Evolutionary conservation across 2,888 invertebrate species (phyloP), one percentile per base, ranked within the genome.

Genomic region (Sphecodes monilicornis): DNA sequence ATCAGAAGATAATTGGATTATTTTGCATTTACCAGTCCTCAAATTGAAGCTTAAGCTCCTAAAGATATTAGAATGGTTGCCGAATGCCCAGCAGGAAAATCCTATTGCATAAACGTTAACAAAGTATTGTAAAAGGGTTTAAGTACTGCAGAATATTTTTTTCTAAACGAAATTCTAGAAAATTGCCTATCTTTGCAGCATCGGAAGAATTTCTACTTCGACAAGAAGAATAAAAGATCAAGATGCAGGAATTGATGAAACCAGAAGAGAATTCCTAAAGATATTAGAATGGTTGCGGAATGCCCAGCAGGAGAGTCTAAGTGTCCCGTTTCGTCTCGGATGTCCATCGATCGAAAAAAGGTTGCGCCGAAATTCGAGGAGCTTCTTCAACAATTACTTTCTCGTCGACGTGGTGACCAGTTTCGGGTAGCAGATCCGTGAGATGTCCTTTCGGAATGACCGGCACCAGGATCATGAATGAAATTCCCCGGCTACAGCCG

Each of bases 381-480:
- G 80, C 78, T 76, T 70, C 82, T 71, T 73, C 86, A 76, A 81
- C 86, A 87, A 92, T 92, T 91, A 91, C 88, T 90, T 86, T 82
- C 88, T 90, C 90, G 84, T 90, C 6, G 29, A n/a, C 57, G 29
- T 88, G 78, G 80, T 82, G 82, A 81, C 71, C 76, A 84, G 87
- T 77, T 87, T 88, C 87, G 78, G 78, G 36, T 78, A 77, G 73
- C 85, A 72, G 54, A 74, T 72, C 68, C 79, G 80, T 73, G 87
- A 92, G 91, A 93, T 92, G 91, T 92, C 91, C 89, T 91, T 81
- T 85, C 75, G 85, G 91, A 91, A 91, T 91, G 90, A 81, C 88
- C 87, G 50, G 75, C 60, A 60, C 74, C 72, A 71, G 72, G 76
- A 86, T 86, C 89, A 89, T 93, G 92, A 93, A 93, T 93, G 93